Evolutionary conservation across 2,888 invertebrate genomes (phyloP).

Genomic region (Rhaphigaster nebulosa): DNA sequence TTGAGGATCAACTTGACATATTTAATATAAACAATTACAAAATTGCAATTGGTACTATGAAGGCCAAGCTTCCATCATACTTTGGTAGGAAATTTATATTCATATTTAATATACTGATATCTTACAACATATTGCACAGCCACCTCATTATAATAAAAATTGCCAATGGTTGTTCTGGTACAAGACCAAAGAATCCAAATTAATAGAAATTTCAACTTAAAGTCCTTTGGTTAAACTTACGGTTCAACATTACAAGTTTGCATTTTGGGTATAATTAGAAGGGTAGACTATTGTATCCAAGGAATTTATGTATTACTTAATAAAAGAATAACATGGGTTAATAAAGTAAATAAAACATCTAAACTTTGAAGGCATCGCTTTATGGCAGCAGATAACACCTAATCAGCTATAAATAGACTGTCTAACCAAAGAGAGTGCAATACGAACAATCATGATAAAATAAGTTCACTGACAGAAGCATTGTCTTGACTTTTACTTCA

Average conservation of each 20-base stretch:
- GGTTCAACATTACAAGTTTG: conserved; percentile 8
- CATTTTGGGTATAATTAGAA: neutral
- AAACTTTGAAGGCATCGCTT: neutral
- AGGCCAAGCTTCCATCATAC: neutral
- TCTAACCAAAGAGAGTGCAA: neutral
- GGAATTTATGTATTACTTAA: neutral
- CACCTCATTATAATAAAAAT: neutral
- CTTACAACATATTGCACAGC: neutral
- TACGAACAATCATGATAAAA: neutral
- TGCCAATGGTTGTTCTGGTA: neutral
- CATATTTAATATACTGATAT: neutral
- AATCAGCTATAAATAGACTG: conserved; percentile 9
- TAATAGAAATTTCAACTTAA: neutral
- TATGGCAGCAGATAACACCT: conserved; percentile 13
- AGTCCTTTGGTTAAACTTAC: neutral
- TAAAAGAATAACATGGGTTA: neutral
- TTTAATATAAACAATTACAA: neutral
- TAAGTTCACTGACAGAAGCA: neutral
- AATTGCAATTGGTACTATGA: neutral
- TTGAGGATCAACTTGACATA: neutral
- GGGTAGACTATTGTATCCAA: too few species aligned
- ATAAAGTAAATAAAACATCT: neutral
- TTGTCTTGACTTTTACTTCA: neutral
- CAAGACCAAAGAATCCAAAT: neutral
- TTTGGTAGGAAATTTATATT: neutral